These are phyloP conservation scores for Podargus strigoides DNA, from an alignment of 2,797 vertebrate species.

Conservation along the genomic window DNA sequence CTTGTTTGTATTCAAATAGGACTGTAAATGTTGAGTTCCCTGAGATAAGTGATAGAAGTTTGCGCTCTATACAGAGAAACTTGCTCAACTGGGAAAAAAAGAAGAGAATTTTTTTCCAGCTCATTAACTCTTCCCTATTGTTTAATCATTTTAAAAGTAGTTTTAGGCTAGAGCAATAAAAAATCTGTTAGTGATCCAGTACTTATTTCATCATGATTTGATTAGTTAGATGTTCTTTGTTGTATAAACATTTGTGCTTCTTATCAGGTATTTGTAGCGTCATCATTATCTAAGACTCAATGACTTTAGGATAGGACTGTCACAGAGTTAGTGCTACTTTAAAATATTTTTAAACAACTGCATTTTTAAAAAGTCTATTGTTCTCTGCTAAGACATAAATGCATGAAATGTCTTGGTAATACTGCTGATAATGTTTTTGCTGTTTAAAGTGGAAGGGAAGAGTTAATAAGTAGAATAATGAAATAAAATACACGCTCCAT, in stretches of 20 bases:
- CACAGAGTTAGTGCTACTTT: background rate
- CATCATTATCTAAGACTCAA: background rate
- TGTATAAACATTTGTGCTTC: background rate
- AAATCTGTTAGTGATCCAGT: background rate
- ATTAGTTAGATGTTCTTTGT: background rate
- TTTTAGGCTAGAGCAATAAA: too few species aligned
- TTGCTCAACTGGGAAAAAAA: background rate
- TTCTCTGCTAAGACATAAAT: background rate
- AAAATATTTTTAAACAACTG: background rate
- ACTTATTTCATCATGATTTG: background rate
- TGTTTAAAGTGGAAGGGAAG: background rate
- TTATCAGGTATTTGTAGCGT: background rate
- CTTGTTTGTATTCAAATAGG: background rate
- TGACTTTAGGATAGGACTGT: background rate
- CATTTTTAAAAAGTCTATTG: background rate
- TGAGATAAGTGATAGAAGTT: too few species aligned
- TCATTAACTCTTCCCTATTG: background rate
- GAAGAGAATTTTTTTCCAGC: background rate
- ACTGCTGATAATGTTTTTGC: background rate
- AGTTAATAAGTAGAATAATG: background rate
- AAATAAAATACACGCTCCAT: background rate
- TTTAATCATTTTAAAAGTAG: background rate
- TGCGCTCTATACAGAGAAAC: background rate
- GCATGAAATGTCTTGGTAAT: background rate
- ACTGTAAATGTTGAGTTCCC: background rate